These are phyloP conservation scores for Argopecten irradians DNA, from an alignment of 1,140 invertebrate genomes.

Conservation along the genomic window DNA sequence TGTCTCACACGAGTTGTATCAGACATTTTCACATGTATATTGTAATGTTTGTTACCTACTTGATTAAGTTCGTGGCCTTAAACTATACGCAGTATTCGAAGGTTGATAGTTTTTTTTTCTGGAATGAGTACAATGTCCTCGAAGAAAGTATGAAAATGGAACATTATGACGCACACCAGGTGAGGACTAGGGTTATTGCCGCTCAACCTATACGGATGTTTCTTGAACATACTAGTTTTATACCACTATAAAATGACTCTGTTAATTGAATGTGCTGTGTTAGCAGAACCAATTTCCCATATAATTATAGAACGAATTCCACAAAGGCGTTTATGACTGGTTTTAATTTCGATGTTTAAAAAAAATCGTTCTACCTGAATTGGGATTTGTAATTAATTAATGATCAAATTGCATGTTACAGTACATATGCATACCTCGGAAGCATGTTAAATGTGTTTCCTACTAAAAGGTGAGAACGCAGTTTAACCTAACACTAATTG, in stretches of 20 bases:
- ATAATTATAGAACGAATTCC: background rate
- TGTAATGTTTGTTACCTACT: background rate
- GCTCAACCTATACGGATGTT: background rate
- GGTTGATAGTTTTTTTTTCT: background rate
- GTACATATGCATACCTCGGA: background rate
- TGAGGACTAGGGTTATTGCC: background rate
- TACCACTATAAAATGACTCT: background rate
- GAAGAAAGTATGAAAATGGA: background rate
- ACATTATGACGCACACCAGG: background rate
- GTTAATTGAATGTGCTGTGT: background rate
- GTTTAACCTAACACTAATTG: background rate
- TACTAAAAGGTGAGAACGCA: background rate
- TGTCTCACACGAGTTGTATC: background rate
- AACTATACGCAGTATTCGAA: background rate
- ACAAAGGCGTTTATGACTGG: background rate
- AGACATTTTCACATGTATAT: background rate
- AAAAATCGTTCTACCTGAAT: background rate
- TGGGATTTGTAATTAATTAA: constrained; percentile 12
- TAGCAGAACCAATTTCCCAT: background rate
- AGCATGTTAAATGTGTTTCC: background rate
- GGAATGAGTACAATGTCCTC: background rate
- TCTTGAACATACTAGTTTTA: background rate
- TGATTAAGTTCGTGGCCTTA: background rate
- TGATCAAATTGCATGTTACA: background rate
- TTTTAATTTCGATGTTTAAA: background rate